Evolutionary conservation across 2,113 vertebrate genomes (phyloP), one percentile per base, ranked within the genome.

Genomic region (Galeopterus variegatus): DNA sequence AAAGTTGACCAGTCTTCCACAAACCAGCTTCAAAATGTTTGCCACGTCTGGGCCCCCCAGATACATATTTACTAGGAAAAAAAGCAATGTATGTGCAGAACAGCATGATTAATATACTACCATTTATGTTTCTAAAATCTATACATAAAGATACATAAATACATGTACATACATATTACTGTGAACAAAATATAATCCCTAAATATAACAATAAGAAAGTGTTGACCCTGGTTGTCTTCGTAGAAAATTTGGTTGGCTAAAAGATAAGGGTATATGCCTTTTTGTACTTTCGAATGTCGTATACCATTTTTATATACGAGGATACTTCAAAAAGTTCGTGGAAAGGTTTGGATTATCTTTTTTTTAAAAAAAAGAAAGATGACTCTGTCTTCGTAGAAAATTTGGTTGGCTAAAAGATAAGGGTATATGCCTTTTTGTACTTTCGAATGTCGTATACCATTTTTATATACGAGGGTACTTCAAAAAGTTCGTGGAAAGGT

Each of bases 371-470:
- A 41, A 41, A n/a, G n/a, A n/a, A n/a, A n/a, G n/a, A n/a, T n/a
- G n/a, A n/a, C n/a, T n/a, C n/a, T 82, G 14, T 41, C 56, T 95
- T 82, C 72, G 17, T 23, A 56, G 54, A 94, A 76, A 96, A 90
- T 45, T 17, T 79, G 11, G 6, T 5, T 26, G 6, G 2, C 21
- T n/a, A 93, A 75, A 88, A 88, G 50, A 41, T 21, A 76, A 86
- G 0, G 4, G 3, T 92, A 54, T 58, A 41, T 58, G 5, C 0
- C 23, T 33, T 62, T 87, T 72, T 58, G 18, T 69, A 64, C 6
- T 79, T 80, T 73, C 73, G 13, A 85, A 76, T 69, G 41, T 62
- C 50, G 3, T 50, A 58, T 50, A 58, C 41, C 24, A 86, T 85
- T 79, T 73, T 10, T 50, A 45, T 56, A 73, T 69, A 41, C 41